Percentiles rank a stretch among this genome's conserved stretches.
phyloP scores from a whole-genome alignment of 2,888 invertebrate genomes.

The Lamproptera curius region DNA sequence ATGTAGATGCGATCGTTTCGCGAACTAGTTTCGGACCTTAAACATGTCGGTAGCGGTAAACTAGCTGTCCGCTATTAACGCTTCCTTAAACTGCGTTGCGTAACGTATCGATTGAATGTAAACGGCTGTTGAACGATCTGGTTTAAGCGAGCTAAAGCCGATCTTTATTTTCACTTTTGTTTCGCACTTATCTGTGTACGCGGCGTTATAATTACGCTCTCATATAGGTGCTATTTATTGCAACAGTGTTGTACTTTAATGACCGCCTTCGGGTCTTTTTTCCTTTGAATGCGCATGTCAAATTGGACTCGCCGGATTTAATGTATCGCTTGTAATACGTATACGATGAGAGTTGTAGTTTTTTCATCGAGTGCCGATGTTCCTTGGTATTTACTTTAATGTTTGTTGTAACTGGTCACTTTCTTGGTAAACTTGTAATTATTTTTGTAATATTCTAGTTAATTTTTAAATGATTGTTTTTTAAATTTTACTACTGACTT shows the following conservation, averaged over 20 bases:
- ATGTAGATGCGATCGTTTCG: not conserved
- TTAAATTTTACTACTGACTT: too few relatives aligned
- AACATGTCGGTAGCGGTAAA: not conserved
- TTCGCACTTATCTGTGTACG: constrained; percentile 3
- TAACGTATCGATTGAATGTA: constrained; percentile 10
- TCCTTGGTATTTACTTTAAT: too few relatives aligned
- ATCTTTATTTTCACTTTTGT: too few relatives aligned
- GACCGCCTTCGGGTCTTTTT: not conserved
- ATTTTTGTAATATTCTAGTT: too few relatives aligned
- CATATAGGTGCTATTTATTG: not conserved
- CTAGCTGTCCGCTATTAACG: not conserved
- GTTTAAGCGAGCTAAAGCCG: too few relatives aligned
- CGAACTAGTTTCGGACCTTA: not conserved
- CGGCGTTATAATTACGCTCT: constrained; percentile 9
- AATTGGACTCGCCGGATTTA: not conserved
- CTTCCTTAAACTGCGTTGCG: constrained; percentile 1
- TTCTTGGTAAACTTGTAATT: too few relatives aligned
- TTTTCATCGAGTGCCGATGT: too few relatives aligned
- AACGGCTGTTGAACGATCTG: constrained; percentile 8
- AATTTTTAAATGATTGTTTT: too few relatives aligned
- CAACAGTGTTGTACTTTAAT: not conserved
- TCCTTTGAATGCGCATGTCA: not conserved
- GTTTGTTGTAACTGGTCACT: too few relatives aligned
- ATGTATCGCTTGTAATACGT: too few relatives aligned
- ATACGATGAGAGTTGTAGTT: too few relatives aligned